Evolutionary conservation across 2,113 vertebrate genomes (phyloP), one percentile per base, ranked within the genome.

Genomic region (Thunnus thynnus): DNA sequence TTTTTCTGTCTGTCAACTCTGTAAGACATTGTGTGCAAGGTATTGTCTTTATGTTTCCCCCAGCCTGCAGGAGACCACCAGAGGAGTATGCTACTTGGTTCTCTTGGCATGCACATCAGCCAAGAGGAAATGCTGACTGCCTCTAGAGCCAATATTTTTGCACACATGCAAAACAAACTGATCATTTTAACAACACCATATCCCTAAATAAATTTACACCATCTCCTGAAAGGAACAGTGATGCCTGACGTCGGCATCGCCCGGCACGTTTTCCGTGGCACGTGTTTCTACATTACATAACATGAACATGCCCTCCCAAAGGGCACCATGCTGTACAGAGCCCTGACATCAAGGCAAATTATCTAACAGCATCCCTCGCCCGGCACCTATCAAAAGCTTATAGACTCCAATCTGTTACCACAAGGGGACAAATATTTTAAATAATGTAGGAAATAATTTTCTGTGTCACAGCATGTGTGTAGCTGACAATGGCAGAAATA

Each of bases 211-310:
- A 61, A 73, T 56, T 6, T 6, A 63, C 54, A 57, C 48, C 76
- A 55, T 80, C 74, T 60, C 76, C 67, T 46, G 50, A 54, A 16
- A 78, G 55, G 67, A 76, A 54, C 79, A 61, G 55, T 75, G 84
- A 85, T 82, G 88, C 85, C 68, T 68, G 30, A 78, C 72, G 62
- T 62, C 44, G 72, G 52, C 79, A 68, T 44, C 70, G 57, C 60
- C 58, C 22, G 18, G 85, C 85, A 92, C 89, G 92, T 91, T 89
- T 75, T 71, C 67, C 75, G 76, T 76, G 74, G 83, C 91, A 90
- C 86, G 88, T 92, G 90, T 76, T 67, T 83, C 63, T 57, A 61
- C 70, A 73, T 95, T 93, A 93, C 87, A 82, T 93, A 93, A 88
- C 56, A 9, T 62, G 69, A 72, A 47, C 81, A 72, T 86, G 84